A percentile compares a stretch with the other conserved stretches of the same genome.
phyloP scores from a whole-genome alignment of 1,140 invertebrate species.

The Bathynomus jamesi region DNA sequence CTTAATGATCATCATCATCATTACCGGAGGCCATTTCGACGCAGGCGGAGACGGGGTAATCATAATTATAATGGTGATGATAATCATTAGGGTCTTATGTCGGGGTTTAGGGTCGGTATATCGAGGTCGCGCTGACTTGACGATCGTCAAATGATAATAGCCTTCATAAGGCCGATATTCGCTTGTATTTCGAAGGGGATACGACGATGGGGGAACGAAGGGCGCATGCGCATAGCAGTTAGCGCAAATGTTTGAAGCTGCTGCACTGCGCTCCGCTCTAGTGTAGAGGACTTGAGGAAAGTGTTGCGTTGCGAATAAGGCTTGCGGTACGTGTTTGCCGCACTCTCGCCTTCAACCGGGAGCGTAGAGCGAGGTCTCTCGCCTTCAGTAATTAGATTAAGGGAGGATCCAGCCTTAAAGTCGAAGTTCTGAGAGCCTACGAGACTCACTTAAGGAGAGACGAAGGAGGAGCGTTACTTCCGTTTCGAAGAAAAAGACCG shows the following conservation, averaged over 20 bases:
- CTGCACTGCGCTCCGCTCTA: neutral
- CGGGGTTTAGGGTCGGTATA: conserved; percentile 34
- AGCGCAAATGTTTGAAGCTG: conserved; percentile 35
- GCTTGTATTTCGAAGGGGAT: conserved; percentile 26
- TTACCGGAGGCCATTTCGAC: conserved; percentile 32
- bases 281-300: neutral
- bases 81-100: conserved; percentile 34
- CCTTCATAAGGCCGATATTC: conserved; percentile 35
- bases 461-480: neutral
- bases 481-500: neutral
- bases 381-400: neutral
- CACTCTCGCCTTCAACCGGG: too few species aligned
- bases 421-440: neutral
- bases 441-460: neutral
- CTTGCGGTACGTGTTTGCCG: too few species aligned
- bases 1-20: conserved; percentile 38
- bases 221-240: conserved; percentile 36
- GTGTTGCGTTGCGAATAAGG: too few species aligned
- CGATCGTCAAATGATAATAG: conserved; percentile 39
- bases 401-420: neutral
- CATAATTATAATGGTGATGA: conserved; percentile 37
- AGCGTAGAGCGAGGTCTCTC: neutral
- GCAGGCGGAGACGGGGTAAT: conserved; percentile 25
- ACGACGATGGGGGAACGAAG: conserved; percentile 21
- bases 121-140: conserved; percentile 37